phyloP scores from a whole-genome alignment of 2,888 invertebrate species.

The Drosophila putrida region DNA sequence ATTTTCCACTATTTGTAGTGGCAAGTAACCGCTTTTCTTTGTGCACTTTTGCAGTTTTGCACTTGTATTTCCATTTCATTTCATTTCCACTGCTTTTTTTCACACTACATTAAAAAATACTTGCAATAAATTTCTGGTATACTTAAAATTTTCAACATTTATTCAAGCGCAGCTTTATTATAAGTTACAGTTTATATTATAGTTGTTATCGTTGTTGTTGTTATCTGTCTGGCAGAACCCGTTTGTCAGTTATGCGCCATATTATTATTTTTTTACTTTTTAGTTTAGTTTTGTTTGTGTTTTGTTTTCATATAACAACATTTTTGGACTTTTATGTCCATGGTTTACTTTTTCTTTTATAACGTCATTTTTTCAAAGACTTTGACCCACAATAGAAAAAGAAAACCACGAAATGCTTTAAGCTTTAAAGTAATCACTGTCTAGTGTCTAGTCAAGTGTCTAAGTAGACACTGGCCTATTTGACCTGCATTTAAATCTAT shows the following conservation, averaged over 20 bases:
- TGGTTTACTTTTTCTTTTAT: constrained; percentile 77
- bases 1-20: constrained; percentile 25
- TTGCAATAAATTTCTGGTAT: constrained; percentile 74
- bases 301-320: constrained; percentile 57
- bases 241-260: constrained; percentile 67
- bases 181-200: constrained; percentile 8
- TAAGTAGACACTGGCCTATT: not conserved
- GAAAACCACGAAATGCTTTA: constrained; percentile 29
- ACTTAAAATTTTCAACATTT: constrained; percentile 74
- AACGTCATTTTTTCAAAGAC: constrained; percentile 76
- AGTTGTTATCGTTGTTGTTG: constrained; percentile 7
- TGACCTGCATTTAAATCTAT: constrained; percentile 10
- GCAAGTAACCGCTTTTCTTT: constrained; percentile 19
- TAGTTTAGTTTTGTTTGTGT: constrained; percentile 54
- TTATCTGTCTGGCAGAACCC: constrained; percentile 54
- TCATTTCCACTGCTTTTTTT: constrained; percentile 38
- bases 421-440: constrained; percentile 4
- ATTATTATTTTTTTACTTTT: constrained; percentile 5
- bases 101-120: constrained; percentile 64
- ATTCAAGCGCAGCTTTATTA: constrained; percentile 58
- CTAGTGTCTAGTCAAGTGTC: not conserved
- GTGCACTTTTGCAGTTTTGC: constrained; percentile 16
- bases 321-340: constrained; percentile 52
- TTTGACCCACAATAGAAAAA: constrained; percentile 70
- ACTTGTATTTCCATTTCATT: constrained; percentile 3